Evolutionary conservation across 2,888 invertebrate genomes (phyloP), one percentile per base, ranked within the genome.

Genomic region (Epirrita christyi): DNA sequence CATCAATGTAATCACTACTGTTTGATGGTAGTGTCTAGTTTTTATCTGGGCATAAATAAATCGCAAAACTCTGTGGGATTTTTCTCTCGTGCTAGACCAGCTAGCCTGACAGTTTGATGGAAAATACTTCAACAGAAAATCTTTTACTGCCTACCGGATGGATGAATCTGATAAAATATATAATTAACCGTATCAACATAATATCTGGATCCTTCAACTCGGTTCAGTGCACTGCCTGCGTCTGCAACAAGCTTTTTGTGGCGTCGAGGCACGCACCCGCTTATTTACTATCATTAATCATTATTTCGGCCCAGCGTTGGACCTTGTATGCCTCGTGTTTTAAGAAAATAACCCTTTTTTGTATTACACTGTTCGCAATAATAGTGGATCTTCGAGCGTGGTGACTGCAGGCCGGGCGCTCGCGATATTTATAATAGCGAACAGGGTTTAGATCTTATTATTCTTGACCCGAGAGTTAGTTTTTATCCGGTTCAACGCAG

Each of bases 241-340:
- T 67, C 62, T 80, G 77, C 81, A 76, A 62, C 70, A 14, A 53
- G 70, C 75, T 89, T 91, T 89, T 88, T 88, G 77, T 83, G 67
- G 71, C 75, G 72, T 72, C 76, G 71, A 69, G 54, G 74, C 75
- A 73, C 83, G 81, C 86, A 92, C 88, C 92, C 92, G 92, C 90
- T 92, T 92, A 92, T 92, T 92, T 92, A 83, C 81, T 75, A 88
- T 86, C 92, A 92, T 92, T 89, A 92, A 92, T 92, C 92, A 92
- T 92, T 88, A 91, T 90, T 90, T 89, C 81, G 87, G 84, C 80
- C 83, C 83, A 82, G 78, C 78, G 72, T 73, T 80, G 81, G 81
- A 74, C 81, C 83, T 78, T 84, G 84, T 36, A n/a, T 38, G 38
- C 38, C 14, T 38, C 4, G 36, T 88, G 88, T 89, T 89, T 79